Percentiles rank a stretch among this genome's conserved stretches.
These are phyloP conservation scores for Pseudobourletiella spinata DNA, from an alignment of 1,140 invertebrate genomes.

Conservation along the genomic window DNA sequence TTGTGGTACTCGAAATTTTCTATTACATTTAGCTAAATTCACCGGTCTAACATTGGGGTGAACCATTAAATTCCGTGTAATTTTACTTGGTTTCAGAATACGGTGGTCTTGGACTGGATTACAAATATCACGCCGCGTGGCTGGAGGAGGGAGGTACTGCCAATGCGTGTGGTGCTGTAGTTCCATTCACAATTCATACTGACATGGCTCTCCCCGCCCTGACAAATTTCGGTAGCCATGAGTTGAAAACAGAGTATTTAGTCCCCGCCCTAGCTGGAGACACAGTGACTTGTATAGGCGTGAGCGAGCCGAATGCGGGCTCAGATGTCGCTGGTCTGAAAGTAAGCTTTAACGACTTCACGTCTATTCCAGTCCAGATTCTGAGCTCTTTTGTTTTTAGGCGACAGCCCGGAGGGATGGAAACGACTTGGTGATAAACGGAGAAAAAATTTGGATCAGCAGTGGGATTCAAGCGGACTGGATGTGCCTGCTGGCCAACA, in stretches of 20 bases:
- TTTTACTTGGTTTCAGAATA: too few species aligned
- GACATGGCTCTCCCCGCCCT: not conserved
- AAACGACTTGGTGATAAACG: constrained; percentile 52
- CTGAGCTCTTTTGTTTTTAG: constrained; percentile 38
- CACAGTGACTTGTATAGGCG: constrained; percentile 49
- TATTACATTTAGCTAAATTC: too few species aligned
- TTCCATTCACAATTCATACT: constrained; percentile 49
- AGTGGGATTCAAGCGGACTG: constrained; percentile 51
- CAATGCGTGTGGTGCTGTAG: constrained; percentile 46
- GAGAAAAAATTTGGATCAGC: constrained; percentile 53
- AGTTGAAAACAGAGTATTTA: constrained; percentile 50
- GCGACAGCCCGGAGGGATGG: constrained; percentile 45
- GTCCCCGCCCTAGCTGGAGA: constrained; percentile 50
- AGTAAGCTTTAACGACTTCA: constrained; percentile 11
- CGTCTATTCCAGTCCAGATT: not conserved
- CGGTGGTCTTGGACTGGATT: constrained; percentile 52
- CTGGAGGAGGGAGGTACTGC: constrained; percentile 49
- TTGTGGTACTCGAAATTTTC: not conserved
- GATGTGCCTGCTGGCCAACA: constrained; percentile 52
- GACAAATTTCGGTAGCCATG: constrained; percentile 49
- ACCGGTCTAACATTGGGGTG: too few species aligned
- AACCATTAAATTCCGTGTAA: too few species aligned
- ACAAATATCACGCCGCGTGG: constrained; percentile 48
- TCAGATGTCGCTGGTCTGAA: constrained; percentile 50
- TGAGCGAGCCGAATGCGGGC: constrained; percentile 50